Percentiles rank a stretch among this genome's conserved stretches.
These are phyloP conservation scores for Scotopteryx bipunctaria DNA, from an alignment of 2,888 invertebrate species.

Conservation along the genomic window DNA sequence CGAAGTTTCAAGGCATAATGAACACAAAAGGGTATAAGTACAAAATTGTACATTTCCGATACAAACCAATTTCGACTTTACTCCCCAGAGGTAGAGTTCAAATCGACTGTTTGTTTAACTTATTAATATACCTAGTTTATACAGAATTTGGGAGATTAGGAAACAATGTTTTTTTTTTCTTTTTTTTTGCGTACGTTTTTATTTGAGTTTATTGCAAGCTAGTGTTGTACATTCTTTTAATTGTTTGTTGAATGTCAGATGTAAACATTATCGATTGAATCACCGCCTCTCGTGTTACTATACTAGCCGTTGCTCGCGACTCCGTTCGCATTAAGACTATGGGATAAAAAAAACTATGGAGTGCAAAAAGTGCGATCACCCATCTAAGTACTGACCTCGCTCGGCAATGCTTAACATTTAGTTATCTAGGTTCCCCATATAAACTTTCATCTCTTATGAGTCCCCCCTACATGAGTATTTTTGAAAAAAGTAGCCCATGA, in stretches of 20 bases:
- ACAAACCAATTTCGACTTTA: constrained; percentile 45
- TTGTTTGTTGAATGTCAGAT: neutral
- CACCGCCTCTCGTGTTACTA: no score
- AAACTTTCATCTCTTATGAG: no score
- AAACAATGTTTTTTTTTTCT: constrained; percentile 63
- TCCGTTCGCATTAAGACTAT: no score
- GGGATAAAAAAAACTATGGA: no score
- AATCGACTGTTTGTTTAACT: constrained; percentile 57
- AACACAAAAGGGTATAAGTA: constrained; percentile 57
- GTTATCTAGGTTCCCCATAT: no score
- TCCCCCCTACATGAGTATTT: no score
- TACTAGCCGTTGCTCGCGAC: no score
- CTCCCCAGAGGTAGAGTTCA: fast-evolving
- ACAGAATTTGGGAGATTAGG: constrained; percentile 78
- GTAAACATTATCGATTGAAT: no score
- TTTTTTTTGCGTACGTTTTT: constrained; percentile 46
- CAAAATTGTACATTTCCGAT: constrained; percentile 40
- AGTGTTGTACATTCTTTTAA: constrained; percentile 12
- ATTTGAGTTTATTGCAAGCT: constrained; percentile 43
- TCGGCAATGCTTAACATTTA: no score
- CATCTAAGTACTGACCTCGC: no score
- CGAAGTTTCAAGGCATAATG: constrained; percentile 62
- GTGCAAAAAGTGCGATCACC: no score
- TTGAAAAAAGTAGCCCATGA: no score
- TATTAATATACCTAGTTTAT: constrained; percentile 73